Conservation (phyloP, 2,797 vertebrate species). For the Malacoraja senta region DNA sequence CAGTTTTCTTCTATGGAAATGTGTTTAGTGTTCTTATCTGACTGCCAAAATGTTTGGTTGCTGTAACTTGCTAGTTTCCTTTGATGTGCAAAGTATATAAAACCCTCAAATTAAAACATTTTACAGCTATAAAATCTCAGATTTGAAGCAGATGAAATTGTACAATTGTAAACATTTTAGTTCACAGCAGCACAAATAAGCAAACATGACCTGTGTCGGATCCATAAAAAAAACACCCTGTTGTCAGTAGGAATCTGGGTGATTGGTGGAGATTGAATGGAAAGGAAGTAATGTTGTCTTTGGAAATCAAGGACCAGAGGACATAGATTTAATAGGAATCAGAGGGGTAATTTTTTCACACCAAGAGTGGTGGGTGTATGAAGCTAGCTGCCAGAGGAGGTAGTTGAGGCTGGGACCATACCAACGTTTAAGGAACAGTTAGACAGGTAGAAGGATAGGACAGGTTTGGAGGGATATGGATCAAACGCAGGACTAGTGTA, state of each 20-base stretch:
- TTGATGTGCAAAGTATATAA: constrained; percentile 14
- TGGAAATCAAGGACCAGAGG: not conserved
- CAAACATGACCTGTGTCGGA: not conserved
- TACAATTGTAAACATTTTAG: not conserved
- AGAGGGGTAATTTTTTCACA: too few species aligned
- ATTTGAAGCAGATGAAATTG: not conserved
- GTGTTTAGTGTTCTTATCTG: not conserved
- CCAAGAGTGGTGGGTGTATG: too few species aligned
- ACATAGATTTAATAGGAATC: too few species aligned
- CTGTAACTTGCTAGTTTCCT: not conserved
- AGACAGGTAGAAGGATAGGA: too few species aligned
- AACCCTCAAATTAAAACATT: not conserved
- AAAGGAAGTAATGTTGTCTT: not conserved
- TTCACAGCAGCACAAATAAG: not conserved
- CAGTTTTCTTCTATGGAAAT: not conserved
- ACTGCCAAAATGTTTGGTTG: not conserved
- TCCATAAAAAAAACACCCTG: not conserved
- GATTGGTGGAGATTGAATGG: not conserved
- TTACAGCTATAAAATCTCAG: not conserved
- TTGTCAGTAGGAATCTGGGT: not conserved
- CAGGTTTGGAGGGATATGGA: too few species aligned
- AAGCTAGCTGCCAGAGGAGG: too few species aligned
- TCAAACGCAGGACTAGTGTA: too few species aligned
- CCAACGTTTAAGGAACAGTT: too few species aligned
- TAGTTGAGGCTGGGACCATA: too few species aligned